These are phyloP conservation scores for Pycnonotus jocosus DNA, from an alignment of 2,113 vertebrate genomes.

Conservation along the genomic window DNA sequence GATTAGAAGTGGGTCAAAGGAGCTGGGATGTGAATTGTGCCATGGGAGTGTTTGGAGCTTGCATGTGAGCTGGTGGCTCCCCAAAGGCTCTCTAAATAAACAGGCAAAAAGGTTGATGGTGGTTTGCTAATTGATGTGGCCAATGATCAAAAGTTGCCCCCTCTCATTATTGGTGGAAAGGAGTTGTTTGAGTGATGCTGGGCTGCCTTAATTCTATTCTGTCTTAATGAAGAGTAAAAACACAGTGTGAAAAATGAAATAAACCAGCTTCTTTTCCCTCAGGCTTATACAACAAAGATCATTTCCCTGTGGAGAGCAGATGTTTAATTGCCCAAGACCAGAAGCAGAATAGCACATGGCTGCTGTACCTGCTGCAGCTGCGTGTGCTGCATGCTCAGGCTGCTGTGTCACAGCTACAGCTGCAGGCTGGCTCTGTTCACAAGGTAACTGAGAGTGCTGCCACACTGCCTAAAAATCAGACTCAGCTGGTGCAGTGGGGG, in stretches of 20 bases:
- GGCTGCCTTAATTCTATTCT: not conserved
- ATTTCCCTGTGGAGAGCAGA: conserved; percentile 31
- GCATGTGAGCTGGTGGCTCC: not conserved
- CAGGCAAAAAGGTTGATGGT: not conserved
- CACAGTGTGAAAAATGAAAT: not conserved
- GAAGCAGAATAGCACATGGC: not conserved
- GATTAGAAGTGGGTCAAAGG: not conserved
- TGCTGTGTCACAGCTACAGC: not conserved
- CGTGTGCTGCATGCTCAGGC: not conserved
- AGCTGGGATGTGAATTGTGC: not conserved
- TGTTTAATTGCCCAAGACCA: conserved; percentile 29
- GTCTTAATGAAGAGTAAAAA: not conserved
- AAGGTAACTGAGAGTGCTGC: not conserved
- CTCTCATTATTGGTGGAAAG: not conserved
- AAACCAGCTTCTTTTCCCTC: not conserved
- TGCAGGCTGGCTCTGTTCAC: not conserved
- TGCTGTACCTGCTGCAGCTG: not conserved
- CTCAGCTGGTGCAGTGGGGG: not conserved
- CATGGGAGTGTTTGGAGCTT: not conserved
- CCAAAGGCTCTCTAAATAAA: not conserved
- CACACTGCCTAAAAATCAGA: not conserved
- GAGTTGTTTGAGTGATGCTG: not conserved
- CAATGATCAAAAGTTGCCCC: not conserved
- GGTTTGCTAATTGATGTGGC: not conserved
- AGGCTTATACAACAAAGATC: not conserved